Evolutionary conservation across 2,797 vertebrate genomes (phyloP).

Genomic region (Dallia pectoralis): DNA sequence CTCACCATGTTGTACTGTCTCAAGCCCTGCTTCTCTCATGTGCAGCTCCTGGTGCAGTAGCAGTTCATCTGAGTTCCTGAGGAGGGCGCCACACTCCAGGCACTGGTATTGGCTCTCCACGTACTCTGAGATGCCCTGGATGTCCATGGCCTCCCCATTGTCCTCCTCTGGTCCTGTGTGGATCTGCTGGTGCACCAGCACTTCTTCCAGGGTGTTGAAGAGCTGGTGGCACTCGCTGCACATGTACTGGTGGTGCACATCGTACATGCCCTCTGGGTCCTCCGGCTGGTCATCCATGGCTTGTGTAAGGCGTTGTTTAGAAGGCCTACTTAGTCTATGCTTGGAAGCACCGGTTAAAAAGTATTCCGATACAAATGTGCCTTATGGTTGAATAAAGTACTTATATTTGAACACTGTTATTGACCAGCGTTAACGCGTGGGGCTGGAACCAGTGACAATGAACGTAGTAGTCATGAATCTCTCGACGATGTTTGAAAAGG

Average conservation of each 20-base stretch:
- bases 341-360: not conserved
- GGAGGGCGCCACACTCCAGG: constrained; percentile 85
- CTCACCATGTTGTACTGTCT: constrained; percentile 71
- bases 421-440: not conserved
- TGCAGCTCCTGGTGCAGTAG: constrained; percentile 91
- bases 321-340: not conserved
- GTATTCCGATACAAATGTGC: not conserved
- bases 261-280: constrained; percentile 72
- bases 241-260: constrained; percentile 90
- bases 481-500: not conserved
- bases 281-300: constrained; percentile 78
- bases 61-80: constrained; percentile 83
- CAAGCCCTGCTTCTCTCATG: constrained; percentile 77
- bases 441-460: not conserved
- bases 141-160: constrained; percentile 27
- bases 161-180: constrained; percentile 73
- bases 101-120: constrained; percentile 87
- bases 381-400: not conserved
- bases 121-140: constrained; percentile 53
- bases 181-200: constrained; percentile 88
- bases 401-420: not conserved
- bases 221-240: constrained; percentile 91
- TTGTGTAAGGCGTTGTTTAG: constrained; percentile 4
- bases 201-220: constrained; percentile 87
- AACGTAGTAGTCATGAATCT: not conserved